A percentile compares a stretch with the other conserved stretches of the same genome.
Conservation (phyloP, 2,888 invertebrate genomes). For the Cheilosia vernalis region DNA sequence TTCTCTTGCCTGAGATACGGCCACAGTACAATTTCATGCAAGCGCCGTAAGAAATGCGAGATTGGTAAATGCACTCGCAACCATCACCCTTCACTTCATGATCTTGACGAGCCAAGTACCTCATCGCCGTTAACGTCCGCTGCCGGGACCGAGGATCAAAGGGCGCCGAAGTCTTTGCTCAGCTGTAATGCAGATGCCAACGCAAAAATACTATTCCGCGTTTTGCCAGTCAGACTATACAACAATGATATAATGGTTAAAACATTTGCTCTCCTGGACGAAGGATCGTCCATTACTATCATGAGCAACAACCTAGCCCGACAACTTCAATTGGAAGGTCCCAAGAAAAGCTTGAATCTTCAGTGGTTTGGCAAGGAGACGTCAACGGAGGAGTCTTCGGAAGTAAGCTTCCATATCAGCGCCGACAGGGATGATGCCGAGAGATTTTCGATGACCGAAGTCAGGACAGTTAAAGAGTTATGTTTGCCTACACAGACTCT, state of each 20-base stretch:
- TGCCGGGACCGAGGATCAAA: no score
- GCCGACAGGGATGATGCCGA: background rate
- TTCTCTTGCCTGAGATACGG: background rate
- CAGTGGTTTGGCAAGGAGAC: background rate
- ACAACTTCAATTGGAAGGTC: background rate
- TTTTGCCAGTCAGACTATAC: background rate
- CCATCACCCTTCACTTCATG: background rate
- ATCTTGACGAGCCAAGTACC: background rate
- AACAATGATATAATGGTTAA: background rate
- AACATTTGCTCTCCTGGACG: background rate
- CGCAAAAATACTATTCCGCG: background rate
- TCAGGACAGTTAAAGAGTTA: background rate
- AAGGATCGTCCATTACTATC: constrained; percentile 1
- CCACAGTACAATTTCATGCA: background rate
- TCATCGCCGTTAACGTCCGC: background rate
- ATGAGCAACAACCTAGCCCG: no score
- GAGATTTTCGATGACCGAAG: constrained; percentile 1
- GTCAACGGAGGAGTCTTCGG: background rate
- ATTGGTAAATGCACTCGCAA: no score
- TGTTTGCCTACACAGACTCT: background rate
- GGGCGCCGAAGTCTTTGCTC: background rate
- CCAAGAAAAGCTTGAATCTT: background rate
- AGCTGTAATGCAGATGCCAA: constrained; percentile 5
- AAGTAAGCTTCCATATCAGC: background rate
- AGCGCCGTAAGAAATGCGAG: no score